These are phyloP conservation scores for Bufo gargarizans DNA, from an alignment of 2,113 vertebrate species.

Conservation along the genomic window DNA sequence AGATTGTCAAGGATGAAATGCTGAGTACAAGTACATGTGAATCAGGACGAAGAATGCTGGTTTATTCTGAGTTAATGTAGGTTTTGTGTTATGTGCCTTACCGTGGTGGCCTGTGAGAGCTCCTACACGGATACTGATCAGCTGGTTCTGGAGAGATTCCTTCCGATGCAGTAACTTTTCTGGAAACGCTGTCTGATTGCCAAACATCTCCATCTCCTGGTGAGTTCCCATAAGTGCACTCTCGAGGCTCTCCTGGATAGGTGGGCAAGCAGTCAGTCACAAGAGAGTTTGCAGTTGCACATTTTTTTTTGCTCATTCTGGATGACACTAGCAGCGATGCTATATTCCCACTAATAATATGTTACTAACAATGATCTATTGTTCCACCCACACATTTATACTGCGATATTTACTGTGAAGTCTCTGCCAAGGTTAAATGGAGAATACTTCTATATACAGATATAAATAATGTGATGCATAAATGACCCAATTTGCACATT, in stretches of 20 bases:
- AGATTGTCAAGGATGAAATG: too few species aligned
- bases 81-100: slow-evolving; percentile 62
- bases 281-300: not conserved
- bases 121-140: slow-evolving; percentile 93
- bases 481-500: too few species aligned
- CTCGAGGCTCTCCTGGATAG: slow-evolving; percentile 86
- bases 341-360: too few species aligned
- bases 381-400: too few species aligned
- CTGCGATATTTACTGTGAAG: too few species aligned
- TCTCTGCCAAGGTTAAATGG: too few species aligned
- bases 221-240: slow-evolving; percentile 92
- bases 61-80: not conserved
- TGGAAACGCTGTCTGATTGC: slow-evolving; percentile 79
- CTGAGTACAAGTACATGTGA: too few species aligned
- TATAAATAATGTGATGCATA: too few species aligned
- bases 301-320: too few species aligned
- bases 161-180: slow-evolving; percentile 91
- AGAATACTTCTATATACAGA: too few species aligned
- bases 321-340: too few species aligned
- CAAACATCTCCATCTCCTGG: slow-evolving; percentile 93
- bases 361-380: too few species aligned
- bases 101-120: slow-evolving; percentile 92
- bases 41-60: not conserved
- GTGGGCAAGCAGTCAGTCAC: not conserved
- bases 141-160: slow-evolving; percentile 91